Percentiles rank a stretch among this genome's conserved stretches.
Conservation (phyloP, 2,113 vertebrate species). For the Micromys minutus region DNA sequence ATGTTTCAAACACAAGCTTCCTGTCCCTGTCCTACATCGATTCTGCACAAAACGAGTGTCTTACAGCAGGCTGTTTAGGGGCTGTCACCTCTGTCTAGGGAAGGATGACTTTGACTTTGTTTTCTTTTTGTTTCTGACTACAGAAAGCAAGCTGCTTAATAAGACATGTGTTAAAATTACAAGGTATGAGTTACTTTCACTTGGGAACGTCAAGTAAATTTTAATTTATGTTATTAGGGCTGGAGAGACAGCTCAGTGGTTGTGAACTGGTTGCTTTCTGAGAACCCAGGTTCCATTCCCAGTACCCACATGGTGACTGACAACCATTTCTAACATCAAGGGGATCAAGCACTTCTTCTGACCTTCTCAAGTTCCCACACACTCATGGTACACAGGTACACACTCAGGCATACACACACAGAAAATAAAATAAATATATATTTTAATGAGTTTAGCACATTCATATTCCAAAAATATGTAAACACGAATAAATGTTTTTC, state of each 20-base stretch:
- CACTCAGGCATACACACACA: not conserved
- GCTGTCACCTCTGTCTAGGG: constrained; percentile 89
- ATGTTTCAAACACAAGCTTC: constrained; percentile 81
- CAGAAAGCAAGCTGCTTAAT: constrained; percentile 86
- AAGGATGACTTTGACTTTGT: constrained; percentile 91
- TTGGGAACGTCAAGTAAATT: constrained; percentile 59
- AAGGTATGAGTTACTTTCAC: constrained; percentile 80
- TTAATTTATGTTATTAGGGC: constrained; percentile 45
- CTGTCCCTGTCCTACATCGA: constrained; percentile 85
- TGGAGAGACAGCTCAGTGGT: not conserved
- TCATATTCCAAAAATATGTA: constrained; percentile 65
- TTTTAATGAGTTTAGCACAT: constrained; percentile 42
- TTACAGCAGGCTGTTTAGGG: constrained; percentile 89
- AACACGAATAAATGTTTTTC: constrained; percentile 46
- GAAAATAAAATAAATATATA: not conserved
- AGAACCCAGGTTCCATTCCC: not conserved
- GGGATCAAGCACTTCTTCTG: not conserved
- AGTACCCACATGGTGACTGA: not conserved
- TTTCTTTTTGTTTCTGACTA: constrained; percentile 88
- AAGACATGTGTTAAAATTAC: constrained; percentile 89
- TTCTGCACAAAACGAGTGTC: constrained; percentile 88
- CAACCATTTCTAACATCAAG: not conserved
- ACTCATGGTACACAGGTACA: not conserved
- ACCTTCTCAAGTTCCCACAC: not conserved
- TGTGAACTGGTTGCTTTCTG: not conserved